phyloP scores from a whole-genome alignment of 2,888 invertebrate genomes.

The Neria commutata region DNA sequence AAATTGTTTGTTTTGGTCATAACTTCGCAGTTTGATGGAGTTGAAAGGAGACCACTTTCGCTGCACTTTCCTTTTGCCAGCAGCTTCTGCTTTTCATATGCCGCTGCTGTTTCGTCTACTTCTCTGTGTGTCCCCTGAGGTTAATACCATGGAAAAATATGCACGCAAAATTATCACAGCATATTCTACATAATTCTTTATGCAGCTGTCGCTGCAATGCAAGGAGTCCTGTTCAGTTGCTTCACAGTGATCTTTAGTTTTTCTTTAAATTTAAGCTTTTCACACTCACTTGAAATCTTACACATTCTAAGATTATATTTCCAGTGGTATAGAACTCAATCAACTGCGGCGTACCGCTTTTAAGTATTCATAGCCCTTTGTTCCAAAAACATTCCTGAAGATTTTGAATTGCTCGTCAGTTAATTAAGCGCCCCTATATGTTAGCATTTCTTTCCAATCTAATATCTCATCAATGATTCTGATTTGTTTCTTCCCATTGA shows the following conservation, averaged over 20 bases:
- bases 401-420: slow-evolving; percentile 32
- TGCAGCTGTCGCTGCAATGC: too few species aligned
- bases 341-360: neutral
- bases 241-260: too few species aligned
- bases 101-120: neutral
- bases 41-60: slow-evolving; percentile 13
- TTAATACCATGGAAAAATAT: too few species aligned
- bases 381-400: slow-evolving; percentile 23
- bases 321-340: too few species aligned
- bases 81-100: neutral
- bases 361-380: neutral
- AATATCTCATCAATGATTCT: slow-evolving; percentile 29
- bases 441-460: slow-evolving; percentile 33
- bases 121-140: too few species aligned
- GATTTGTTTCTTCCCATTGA: slow-evolving; percentile 7
- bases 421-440: slow-evolving; percentile 45
- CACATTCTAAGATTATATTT: too few species aligned
- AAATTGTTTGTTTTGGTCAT: slow-evolving; percentile 39
- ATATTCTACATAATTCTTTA: too few species aligned
- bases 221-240: too few species aligned
- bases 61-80: neutral
- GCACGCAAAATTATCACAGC: too few species aligned
- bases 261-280: too few species aligned
- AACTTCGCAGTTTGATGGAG: slow-evolving; percentile 23
- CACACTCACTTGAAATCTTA: too few species aligned